Evolutionary conservation across 2,888 invertebrate species (phyloP), one percentile per base, ranked within the genome.

Genomic region (Polydrusus cervinus): DNA sequence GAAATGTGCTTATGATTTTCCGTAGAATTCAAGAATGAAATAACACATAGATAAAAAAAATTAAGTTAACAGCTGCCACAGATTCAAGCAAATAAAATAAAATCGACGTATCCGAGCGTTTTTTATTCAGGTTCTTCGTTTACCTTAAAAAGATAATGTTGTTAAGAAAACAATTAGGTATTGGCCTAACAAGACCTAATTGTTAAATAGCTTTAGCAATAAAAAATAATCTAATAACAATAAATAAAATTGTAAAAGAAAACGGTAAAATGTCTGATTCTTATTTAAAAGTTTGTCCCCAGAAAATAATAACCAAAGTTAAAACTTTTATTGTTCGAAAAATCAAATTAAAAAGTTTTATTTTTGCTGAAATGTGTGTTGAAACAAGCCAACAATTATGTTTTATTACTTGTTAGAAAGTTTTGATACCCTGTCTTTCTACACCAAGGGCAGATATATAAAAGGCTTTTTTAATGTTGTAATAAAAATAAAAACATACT

Each of bases 291-390:
- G 43, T 65, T 55, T 20, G 53, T 40, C 53, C 16, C 53, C 13
- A 53, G 10, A 62, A 71, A 43, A 38, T 47, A 53, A 53, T 25
- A 20, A 40, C 69, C 45, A 45, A 25, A 51, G 53, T 53, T 64
- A 11, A 49, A 65, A 71, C 64, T 65, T 71, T 61, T 65, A 71
- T 71, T 65, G 71, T 65, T 65, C 38, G 38, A 34, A 45, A 65
- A 71, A 71, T 71, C 71, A 65, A 71, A 71, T 71, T 64, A 71
- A 71, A 62, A 71, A 71, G 40, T 71, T 71, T 71, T 71, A 57
- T 51, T 71, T 65, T 64, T 49, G 57, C 30, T 47, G 64, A 71
- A 71, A 71, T 65, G 71, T 65, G 65, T 65, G 45, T 61, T 55
- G 65, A 55, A 71, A 51, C 55, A 55, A 64, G 55, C 64, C 65